Base-by-base conservation (phyloP, 2,888 invertebrate species). In the Habrosyne pyritoides region DNA sequence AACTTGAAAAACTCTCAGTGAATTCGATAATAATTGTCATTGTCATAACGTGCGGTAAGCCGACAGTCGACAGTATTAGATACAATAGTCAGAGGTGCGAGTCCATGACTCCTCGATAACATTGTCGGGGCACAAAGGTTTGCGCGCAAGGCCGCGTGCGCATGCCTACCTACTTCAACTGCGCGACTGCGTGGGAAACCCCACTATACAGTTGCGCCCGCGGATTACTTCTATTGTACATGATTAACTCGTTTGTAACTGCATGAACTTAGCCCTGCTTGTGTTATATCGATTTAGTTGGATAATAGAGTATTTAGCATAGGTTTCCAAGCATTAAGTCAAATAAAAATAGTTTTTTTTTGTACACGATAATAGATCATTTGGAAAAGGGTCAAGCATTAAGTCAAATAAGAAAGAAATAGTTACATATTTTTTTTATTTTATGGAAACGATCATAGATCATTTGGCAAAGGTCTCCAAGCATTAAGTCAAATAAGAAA, bases 71-170 rank as follows among this genome's bases (percentile, higher is more conserved):
- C 66, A 63, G 60, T 66, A 69, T 64, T 64, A 67, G 54, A 57
- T 56, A 67, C 64, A 73, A 65, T 64, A 60, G 66, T 63, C 47
- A 63, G 61, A 64, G 61, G 47, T 49, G 64, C 62, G 58, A 75
- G 67, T 74, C 77, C 79, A 71, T 79, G 79, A 79, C 77, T 68
- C 67, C 66, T 54, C 60, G 58, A 60, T 53, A 59, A 69, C 73
- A 72, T 72, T 75, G 79, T 79, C 74, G 78, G 72, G 77, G 75
- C 71, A 75, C 78, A 83, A 83, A 84, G 86, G 87, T 87, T 84
- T 83, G 81, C 61, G 72, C 57, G 70, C 88, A 87, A 89, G 89
- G 89, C 81, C 84, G 69, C 57, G 60, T 67, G 60, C 64, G 71
- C 69, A 77, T 74, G 77, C 71, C 8, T 67, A 66, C 71, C 63